phyloP scores from a whole-genome alignment of 2,888 invertebrate genomes.

The Protonemura montana region DNA sequence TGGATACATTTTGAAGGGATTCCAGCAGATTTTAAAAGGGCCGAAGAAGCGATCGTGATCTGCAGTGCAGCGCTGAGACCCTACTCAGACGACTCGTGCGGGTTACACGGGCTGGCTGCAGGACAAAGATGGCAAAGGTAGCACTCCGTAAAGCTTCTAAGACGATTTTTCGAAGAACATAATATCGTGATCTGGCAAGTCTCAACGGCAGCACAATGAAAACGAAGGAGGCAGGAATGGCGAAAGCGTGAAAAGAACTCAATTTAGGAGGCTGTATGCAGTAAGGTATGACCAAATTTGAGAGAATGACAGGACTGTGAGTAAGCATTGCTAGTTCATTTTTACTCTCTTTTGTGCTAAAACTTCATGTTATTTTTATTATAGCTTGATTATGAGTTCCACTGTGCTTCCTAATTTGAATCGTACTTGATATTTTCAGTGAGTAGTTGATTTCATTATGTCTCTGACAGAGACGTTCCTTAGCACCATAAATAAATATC shows the following conservation, averaged over 20 bases:
- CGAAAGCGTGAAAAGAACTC: neutral
- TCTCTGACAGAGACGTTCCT: no score
- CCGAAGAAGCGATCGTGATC: neutral
- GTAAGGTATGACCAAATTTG: neutral
- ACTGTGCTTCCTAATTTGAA: no score
- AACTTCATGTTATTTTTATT: neutral
- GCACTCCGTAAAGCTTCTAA: neutral
- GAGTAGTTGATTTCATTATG: no score
- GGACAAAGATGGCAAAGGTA: neutral
- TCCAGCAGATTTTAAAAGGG: neutral
- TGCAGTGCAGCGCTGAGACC: neutral
- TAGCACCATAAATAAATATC: no score
- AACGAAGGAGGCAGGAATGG: neutral
- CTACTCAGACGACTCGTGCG: neutral
- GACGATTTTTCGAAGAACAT: neutral
- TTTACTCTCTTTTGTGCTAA: neutral
- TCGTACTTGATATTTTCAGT: no score
- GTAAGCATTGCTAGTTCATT: neutral
- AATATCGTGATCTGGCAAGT: neutral
- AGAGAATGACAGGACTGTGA: neutral
- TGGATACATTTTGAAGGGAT: neutral
- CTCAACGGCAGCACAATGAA: neutral
- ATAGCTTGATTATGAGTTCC: no score
- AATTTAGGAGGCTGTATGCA: neutral
- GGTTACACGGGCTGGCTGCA: neutral